phyloP scores from a whole-genome alignment of 2,113 vertebrate genomes.

The Serilophus lunatus region DNA sequence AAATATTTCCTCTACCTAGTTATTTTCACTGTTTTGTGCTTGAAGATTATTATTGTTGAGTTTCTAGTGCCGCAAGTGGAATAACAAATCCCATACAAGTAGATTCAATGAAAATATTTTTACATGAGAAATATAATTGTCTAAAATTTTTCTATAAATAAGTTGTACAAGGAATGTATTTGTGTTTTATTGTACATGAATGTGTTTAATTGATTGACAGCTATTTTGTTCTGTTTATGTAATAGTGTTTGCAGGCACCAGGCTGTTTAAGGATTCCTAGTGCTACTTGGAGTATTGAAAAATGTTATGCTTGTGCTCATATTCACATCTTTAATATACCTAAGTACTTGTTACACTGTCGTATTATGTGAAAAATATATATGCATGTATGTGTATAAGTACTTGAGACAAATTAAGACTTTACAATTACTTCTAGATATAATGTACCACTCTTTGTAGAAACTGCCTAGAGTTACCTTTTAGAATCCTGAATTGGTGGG shows the following conservation, averaged over 20 bases:
- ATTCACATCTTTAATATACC: not conserved
- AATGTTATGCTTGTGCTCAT: not conserved
- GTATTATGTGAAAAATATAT: not conserved
- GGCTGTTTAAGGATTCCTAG: not conserved
- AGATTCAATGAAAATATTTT: not conserved
- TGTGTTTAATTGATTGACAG: not conserved
- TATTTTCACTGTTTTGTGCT: not conserved
- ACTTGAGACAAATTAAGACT: not conserved
- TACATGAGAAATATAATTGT: not conserved
- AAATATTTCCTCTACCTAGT: not conserved
- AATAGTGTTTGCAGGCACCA: not conserved
- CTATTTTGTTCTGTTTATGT: not conserved
- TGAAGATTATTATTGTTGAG: not conserved
- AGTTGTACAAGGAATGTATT: not conserved
- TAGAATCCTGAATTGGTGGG: not conserved
- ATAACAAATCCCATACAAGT: not conserved
- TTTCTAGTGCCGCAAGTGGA: not conserved
- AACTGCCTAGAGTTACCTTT: not conserved
- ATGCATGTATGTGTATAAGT: not conserved
- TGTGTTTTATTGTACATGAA: not conserved
- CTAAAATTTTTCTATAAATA: not conserved
- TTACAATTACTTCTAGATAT: not conserved
- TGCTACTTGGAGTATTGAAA: not conserved
- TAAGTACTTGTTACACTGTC: not conserved
- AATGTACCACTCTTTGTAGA: not conserved